Evolutionary conservation across 2,113 vertebrate species (phyloP), one percentile per base, ranked within the genome.

Genomic region (Nerophis ophidion): DNA sequence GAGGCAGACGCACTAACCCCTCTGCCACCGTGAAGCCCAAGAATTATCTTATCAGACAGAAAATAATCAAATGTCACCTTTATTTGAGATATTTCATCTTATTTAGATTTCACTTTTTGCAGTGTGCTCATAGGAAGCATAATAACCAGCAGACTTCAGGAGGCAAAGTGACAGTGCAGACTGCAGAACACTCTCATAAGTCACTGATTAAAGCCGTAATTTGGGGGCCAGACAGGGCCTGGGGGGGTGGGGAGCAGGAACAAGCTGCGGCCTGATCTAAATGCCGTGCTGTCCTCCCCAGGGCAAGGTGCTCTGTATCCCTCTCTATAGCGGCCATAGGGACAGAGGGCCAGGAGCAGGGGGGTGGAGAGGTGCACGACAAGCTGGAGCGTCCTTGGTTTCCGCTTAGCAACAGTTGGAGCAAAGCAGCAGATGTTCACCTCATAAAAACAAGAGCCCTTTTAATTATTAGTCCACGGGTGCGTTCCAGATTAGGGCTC

Each of bases 251-350:
- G 86, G 80, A 44, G 68, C 72, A 72, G 74, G 61, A 35, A 74
- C 84, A 78, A 81, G 87, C 81, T 86, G 76, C 66, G 71, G 86
- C 85, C 83, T 76, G 88, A 87, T 77, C 83, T 86, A 86, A 85
- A 91, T 90, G 85, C 86, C 77, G 87, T 8, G 49, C 70, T 85
- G 80, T 85, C 78, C 80, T 62, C 66, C 76, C 75, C 59, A 51
- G 57, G 64, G 82, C 76, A 65, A 75, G 66, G 60, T 70, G 60
- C 63, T 75, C 4, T 44, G 56, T 65, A 15, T 38, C n/a, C n/a
- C 15, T 54, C 60, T 57, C 62, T 48, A 7, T 3, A 64, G 68
- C 57, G 60, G 47, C 57, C 55, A 71, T 46, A 74, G 68, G 63
- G 6, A 3, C 16, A 71, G 48, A 74, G 68, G 63, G 6, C 7